Base-by-base conservation (phyloP, 2,888 invertebrate genomes). In the Tetranychus truncatus region DNA sequence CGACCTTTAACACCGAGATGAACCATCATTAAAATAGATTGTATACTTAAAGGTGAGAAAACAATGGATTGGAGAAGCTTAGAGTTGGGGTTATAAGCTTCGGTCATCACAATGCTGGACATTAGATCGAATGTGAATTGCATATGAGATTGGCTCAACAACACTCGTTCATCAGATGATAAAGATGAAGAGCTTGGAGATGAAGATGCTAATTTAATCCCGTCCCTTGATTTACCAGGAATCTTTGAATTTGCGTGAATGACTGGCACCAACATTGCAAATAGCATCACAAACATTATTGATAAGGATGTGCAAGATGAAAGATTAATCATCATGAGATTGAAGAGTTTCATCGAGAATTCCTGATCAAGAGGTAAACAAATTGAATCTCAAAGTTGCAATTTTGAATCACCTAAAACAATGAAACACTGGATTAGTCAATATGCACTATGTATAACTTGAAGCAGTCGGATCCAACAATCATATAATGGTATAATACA, bases 41-140 rank as follows among this genome's bases (percentile, higher is more conserved):
- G 80, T 46, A 84, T 81, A 76, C 83, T 82, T 76, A 82, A 79
- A 0, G 84, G 84, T 1, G 84, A 84, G 75, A 83, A 78, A 76
- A 83, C 82, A 9, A 81, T n/a, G 15, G 77, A 77, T 71, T 77
- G 73, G 34, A 77, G 45, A 24, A 74, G 72, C 9, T 74, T 71
- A 0, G 75, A 73, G 20, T 76, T 76, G 1, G 66, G 46, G 67
- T 76, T 73, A 55, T 73, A 74, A 34, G 69, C 72, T 72, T 76
- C 66, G 44, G 71, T 69, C 74, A 76, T 77, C 34, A 77, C 71
- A 44, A 77, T 75, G 15, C 55, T 66, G 7, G 34, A 24, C 75
- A 77, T 66, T 46, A 77, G 66, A 24, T 77, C 77, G 6, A 77
- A 73, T 18, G 77, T 75, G 66, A 77, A 77, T 67, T 77, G 76